Conservation (phyloP, 2,888 invertebrate genomes). For the Heliconius aoede region DNA sequence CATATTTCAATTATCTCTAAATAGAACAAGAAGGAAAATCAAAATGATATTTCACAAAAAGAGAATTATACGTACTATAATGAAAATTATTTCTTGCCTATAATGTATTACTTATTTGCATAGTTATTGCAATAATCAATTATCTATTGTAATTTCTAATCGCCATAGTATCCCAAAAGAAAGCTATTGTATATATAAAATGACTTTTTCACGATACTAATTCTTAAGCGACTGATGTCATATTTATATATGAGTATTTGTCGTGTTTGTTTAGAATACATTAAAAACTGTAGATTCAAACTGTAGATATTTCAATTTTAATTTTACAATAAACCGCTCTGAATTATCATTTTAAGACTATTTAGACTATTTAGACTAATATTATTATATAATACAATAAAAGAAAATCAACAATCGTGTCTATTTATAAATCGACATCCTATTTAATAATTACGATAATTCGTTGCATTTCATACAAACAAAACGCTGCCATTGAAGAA, state of each 20-base stretch:
- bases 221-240: too few species aligned
- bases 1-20: not conserved
- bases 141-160: conserved; percentile 20
- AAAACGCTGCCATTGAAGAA: not conserved
- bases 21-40: conserved; percentile 1
- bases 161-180: not conserved
- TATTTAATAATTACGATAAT: not conserved
- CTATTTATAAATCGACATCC: not conserved
- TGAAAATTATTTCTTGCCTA: conserved; percentile 8
- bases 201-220: too few species aligned
- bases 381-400: not conserved
- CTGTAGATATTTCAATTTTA: too few species aligned
- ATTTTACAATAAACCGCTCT: too few species aligned
- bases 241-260: too few species aligned
- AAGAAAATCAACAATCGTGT: not conserved
- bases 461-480: not conserved
- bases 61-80: not conserved
- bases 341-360: too few species aligned
- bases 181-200: not conserved
- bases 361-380: too few species aligned
- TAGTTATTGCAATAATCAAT: not conserved
- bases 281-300: too few species aligned
- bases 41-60: conserved; percentile 4
- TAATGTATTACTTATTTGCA: not conserved
- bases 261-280: too few species aligned